Evolutionary conservation across 2,113 vertebrate genomes (phyloP).

Genomic region (Zapornia atra): DNA sequence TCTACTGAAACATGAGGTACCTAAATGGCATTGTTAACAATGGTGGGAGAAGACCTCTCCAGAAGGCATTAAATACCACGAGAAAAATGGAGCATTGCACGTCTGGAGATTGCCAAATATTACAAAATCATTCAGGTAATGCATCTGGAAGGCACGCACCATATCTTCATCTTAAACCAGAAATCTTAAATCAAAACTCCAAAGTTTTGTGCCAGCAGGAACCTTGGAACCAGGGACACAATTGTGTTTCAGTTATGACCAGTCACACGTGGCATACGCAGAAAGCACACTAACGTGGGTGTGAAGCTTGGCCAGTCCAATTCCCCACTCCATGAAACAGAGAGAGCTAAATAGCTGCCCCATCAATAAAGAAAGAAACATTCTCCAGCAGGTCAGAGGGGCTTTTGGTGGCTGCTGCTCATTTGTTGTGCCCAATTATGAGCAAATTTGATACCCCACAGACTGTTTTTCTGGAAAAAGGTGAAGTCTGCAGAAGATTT

Average conservation of each 20-base stretch:
- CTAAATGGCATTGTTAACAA: not conserved
- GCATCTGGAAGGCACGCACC: not conserved
- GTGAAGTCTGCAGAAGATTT: slow-evolving; percentile 2
- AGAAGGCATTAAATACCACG: not conserved
- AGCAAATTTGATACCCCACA: slow-evolving; percentile 18
- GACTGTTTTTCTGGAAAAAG: slow-evolving; percentile 32
- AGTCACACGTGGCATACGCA: slow-evolving; percentile 9
- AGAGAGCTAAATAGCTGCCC: not conserved
- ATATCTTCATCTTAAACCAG: not conserved
- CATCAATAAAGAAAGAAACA: slow-evolving; percentile 22
- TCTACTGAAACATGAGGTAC: not conserved
- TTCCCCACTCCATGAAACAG: not conserved
- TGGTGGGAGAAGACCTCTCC: not conserved
- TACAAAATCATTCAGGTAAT: not conserved
- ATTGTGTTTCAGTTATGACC: slow-evolving; percentile 36
- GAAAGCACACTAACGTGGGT: slow-evolving; percentile 5
- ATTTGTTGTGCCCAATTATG: slow-evolving; percentile 16
- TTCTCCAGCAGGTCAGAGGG: not conserved
- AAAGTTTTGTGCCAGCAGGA: not conserved
- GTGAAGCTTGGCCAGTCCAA: slow-evolving; percentile 1
- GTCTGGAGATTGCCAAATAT: not conserved
- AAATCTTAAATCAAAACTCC: not conserved
- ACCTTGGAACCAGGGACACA: slow-evolving; percentile 28
- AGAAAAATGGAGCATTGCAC: not conserved
- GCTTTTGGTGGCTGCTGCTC: not conserved